Evolutionary conservation across 2,797 vertebrate species (phyloP).

Genomic region (Trematomus bernacchii): DNA sequence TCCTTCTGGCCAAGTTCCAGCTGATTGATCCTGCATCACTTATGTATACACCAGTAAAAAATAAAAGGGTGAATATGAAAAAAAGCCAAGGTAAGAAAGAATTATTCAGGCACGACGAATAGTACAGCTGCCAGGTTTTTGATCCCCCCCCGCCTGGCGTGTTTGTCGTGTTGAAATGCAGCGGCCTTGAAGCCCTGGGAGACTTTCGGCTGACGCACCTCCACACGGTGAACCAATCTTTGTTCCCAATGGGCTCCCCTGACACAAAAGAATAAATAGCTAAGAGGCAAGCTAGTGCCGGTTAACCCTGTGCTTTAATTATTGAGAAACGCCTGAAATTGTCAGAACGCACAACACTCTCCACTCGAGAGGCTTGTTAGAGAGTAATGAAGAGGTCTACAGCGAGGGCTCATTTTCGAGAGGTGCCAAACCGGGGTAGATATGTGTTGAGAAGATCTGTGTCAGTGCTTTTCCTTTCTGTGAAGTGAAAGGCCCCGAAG

Average conservation of each 20-base stretch:
- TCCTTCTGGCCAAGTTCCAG: slow-evolving; percentile 62
- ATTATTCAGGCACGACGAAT: slow-evolving; percentile 6
- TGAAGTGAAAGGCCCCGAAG: background rate
- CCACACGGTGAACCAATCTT: slow-evolving; percentile 25
- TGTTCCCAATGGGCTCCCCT: slow-evolving; percentile 17
- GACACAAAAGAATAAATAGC: slow-evolving; percentile 44
- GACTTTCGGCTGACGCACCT: slow-evolving; percentile 1
- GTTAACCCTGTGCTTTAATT: slow-evolving; percentile 72
- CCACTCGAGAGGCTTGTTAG: slow-evolving; percentile 48
- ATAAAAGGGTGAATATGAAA: slow-evolving; percentile 53
- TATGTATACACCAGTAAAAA: slow-evolving; percentile 77
- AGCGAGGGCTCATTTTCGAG: slow-evolving; percentile 37
- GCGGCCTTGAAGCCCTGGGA: slow-evolving; percentile 26
- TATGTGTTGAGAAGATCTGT: slow-evolving; percentile 16
- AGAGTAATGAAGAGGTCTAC: slow-evolving; percentile 54
- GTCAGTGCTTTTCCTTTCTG: background rate
- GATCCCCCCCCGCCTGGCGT: slow-evolving; percentile 53
- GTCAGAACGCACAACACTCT: slow-evolving; percentile 39
- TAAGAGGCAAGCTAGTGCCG: slow-evolving; percentile 38
- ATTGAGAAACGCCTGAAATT: slow-evolving; percentile 64
- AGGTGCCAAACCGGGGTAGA: slow-evolving; percentile 31
- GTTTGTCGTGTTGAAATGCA: slow-evolving; percentile 51
- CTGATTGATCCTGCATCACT: slow-evolving; percentile 74
- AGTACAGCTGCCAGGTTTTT: slow-evolving; percentile 50
- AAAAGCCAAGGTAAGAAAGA: slow-evolving; percentile 8